Conservation (phyloP, 2,113 vertebrate species). For the Chaenocephalus aceratus region DNA sequence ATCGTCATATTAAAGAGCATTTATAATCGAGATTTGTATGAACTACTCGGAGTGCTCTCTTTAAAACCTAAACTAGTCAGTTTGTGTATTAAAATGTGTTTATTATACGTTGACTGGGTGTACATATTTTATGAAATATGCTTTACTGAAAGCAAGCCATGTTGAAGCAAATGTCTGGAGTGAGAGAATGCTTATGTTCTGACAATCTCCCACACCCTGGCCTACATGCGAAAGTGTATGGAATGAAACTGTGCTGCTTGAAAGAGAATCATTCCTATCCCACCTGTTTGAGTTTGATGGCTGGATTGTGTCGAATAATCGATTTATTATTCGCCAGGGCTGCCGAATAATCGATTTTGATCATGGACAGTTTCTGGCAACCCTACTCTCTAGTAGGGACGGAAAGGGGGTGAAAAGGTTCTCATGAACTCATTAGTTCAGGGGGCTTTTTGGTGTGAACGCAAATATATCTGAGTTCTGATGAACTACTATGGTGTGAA, state of each 20-base stretch:
- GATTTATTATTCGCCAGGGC: no score
- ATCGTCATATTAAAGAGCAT: background rate
- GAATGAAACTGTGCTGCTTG: background rate
- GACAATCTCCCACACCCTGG: conserved; percentile 3
- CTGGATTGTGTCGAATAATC: background rate
- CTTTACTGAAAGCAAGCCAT: background rate
- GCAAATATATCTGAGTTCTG: no score
- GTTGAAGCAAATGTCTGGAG: background rate
- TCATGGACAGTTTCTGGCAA: no score
- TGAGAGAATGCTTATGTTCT: background rate
- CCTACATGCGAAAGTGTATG: conserved; percentile 8
- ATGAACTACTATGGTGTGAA: no score
- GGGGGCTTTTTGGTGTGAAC: no score
- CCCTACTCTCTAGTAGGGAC: no score
- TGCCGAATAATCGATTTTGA: no score
- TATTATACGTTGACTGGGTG: background rate
- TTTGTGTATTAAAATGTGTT: background rate
- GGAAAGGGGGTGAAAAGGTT: no score
- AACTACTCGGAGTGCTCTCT: background rate
- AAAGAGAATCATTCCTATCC: conserved; percentile 36
- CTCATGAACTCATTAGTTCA: no score
- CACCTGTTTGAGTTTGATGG: conserved; percentile 38
- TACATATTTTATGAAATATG: background rate
- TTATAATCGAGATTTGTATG: background rate
- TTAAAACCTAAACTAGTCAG: background rate